A percentile compares a stretch with the other conserved stretches of the same genome.
These are phyloP conservation scores for Andrena fulva DNA, from an alignment of 2,888 invertebrate species.

Conservation along the genomic window DNA sequence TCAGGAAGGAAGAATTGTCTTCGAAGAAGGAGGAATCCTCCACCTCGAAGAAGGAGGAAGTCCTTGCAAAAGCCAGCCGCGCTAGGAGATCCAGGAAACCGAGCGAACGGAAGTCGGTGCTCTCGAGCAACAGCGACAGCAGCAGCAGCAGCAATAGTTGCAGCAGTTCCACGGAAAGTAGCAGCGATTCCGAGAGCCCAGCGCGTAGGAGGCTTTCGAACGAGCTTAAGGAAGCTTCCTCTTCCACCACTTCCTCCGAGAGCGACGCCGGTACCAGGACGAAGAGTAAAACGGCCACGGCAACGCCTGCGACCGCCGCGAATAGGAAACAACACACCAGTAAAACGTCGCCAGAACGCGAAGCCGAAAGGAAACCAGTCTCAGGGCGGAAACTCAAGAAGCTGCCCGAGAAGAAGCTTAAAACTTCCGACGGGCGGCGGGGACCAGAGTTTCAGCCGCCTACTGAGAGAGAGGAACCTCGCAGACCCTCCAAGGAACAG, in stretches of 20 bases:
- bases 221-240: slow-evolving; percentile 61
- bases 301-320: slow-evolving; percentile 41
- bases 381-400: slow-evolving; percentile 87
- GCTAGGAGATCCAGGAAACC: slow-evolving; percentile 71
- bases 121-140: slow-evolving; percentile 86
- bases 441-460: slow-evolving; percentile 89
- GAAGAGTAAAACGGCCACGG: slow-evolving; percentile 64
- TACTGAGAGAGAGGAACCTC: slow-evolving; percentile 91
- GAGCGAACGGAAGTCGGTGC: slow-evolving; percentile 82
- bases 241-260: slow-evolving; percentile 81
- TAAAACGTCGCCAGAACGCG: slow-evolving; percentile 50
- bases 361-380: slow-evolving; percentile 76
- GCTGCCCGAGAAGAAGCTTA: slow-evolving; percentile 93
- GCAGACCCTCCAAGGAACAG: slow-evolving; percentile 82
- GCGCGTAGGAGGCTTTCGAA: slow-evolving; percentile 54
- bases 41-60: slow-evolving; percentile 50
- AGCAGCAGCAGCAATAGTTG: slow-evolving; percentile 86
- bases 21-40: slow-evolving; percentile 68
- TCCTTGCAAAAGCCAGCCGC: slow-evolving; percentile 75
- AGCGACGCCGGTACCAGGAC: slow-evolving; percentile 75
- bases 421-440: slow-evolving; percentile 93
- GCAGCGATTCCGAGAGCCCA: slow-evolving; percentile 81
- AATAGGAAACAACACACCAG: slow-evolving; percentile 37
- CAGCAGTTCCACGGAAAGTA: slow-evolving; percentile 84
- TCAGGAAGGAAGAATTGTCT: slow-evolving; percentile 59